Evolutionary conservation across 2,797 vertebrate genomes (phyloP), one percentile per base, ranked within the genome.

Genomic region (Esox lucius): DNA sequence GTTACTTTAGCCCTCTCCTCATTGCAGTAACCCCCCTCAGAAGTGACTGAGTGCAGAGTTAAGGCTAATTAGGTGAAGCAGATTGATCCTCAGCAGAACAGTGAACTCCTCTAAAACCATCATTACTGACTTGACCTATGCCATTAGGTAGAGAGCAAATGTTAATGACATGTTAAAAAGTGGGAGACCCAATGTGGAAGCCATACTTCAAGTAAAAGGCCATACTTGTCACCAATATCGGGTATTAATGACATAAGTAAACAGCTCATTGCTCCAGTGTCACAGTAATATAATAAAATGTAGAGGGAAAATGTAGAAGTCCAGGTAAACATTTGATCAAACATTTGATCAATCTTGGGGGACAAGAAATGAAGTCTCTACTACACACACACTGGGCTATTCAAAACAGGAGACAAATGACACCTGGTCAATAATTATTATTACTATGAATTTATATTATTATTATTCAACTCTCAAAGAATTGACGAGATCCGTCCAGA

Each of bases 61-160:
- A 53, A 26, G 28, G 59, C 72, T 80, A 78, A 82, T 83, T 77
- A 65, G 66, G 64, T 24, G 56, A 5, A 76, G 67, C 67, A 72
- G 75, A 80, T 72, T 82, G 80, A 81, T 77, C 75, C 76, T 65
- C 71, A 69, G 75, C 68, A 78, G 56, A 76, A 77, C 56, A 51
- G 64, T 71, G 68, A 70, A 9, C 51, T 53, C 51, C 51, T 77
- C 69, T 75, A 48, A 46, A 53, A 51, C 75, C 69, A 78, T 78
- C 81, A 86, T 83, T 81, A 84, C 73, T 72, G 75, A 65, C 78
- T 75, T 77, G 78, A 82, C 80, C 71, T 80, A 68, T 31, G 53
- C 48, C 67, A 77, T 81, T 80, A 73, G 22, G 22, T 59, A 70
- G 26, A 17, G 68, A 46, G 48, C 46, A 70, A 70, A 70, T 48